Base-by-base conservation (phyloP, 2,888 invertebrate genomes). In the Pachydiplax longipennis region DNA sequence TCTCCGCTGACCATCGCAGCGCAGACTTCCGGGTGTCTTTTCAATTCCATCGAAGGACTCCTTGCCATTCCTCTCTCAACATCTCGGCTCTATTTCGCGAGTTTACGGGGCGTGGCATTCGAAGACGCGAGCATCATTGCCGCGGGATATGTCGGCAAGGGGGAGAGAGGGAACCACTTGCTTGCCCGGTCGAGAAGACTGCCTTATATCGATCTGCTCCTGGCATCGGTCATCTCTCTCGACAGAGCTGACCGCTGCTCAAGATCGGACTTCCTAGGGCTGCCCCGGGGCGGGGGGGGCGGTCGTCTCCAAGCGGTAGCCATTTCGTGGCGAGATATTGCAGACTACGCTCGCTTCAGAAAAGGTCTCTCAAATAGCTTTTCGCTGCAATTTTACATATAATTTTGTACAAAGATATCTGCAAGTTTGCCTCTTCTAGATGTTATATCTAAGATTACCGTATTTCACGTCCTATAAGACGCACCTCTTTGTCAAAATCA, bases 191-290 rank as follows among this genome's bases (percentile, higher is more conserved):
- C 61, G 61, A 87, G 61, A 37, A 61, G 61, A 65, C 87, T 87
- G 37, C 58, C 31, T 83, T 87, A 87, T 87, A 87, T 87, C 87
- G 87, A 87, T 87, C 61, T 61, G 61, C 87, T 87, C 65, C 87
- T 40, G 87, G 87, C 87, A 87, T 87, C 87, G 87, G 87, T 87
- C 87, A 87, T 87, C 61, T 87, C 53, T 53, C 87, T 87, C 61
- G 87, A 87, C 87, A 61, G 87, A 87, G 87, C 87, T 87, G 87
- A 87, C 87, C 87, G 61, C 87, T 87, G 87, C 87, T 87, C 87
- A 87, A 87, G 87, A 87, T 87, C 87, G 61, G 87, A 31, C 53
- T 40, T 58, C 35, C 83, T 35, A 53, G 31, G 12, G 13, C 58
- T 10, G 35, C 61, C 87, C 87, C 87, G 53, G 53, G 53, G 53